A percentile compares a stretch with the other conserved stretches of the same genome.
phyloP scores from a whole-genome alignment of 2,888 invertebrate species.

The Lamellibrachia satsuma region DNA sequence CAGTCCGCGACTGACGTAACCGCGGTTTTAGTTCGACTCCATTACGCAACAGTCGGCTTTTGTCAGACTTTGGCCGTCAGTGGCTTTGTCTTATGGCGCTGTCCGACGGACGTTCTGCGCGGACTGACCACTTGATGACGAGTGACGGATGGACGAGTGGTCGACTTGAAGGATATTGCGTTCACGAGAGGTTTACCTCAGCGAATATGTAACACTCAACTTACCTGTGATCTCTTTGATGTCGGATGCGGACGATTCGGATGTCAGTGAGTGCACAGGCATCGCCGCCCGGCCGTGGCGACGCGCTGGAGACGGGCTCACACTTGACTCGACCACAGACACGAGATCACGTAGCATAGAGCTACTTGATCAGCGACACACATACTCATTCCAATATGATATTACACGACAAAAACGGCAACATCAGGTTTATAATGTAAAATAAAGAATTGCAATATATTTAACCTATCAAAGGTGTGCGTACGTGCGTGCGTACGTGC shows the following conservation, averaged over 20 bases:
- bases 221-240: constrained; percentile 6
- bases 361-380: too few relatives aligned
- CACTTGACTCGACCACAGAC: neutral
- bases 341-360: too few relatives aligned
- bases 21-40: constrained; percentile 11
- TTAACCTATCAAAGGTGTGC: too few relatives aligned
- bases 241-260: neutral
- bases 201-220: neutral
- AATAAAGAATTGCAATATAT: too few relatives aligned
- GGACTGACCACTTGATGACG: neutral
- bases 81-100: neutral
- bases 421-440: too few relatives aligned
- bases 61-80: neutral
- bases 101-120: neutral
- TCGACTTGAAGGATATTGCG: constrained; percentile 7
- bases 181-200: neutral
- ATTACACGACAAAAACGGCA: too few relatives aligned
- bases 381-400: too few relatives aligned
- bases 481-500: too few relatives aligned
- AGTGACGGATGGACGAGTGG: neutral
- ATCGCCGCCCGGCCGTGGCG: neutral
- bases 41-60: neutral
- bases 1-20: neutral
- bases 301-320: neutral
- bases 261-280: neutral